Evolutionary conservation across 2,888 invertebrate genomes (phyloP).

Genomic region (Globia sparganii): DNA sequence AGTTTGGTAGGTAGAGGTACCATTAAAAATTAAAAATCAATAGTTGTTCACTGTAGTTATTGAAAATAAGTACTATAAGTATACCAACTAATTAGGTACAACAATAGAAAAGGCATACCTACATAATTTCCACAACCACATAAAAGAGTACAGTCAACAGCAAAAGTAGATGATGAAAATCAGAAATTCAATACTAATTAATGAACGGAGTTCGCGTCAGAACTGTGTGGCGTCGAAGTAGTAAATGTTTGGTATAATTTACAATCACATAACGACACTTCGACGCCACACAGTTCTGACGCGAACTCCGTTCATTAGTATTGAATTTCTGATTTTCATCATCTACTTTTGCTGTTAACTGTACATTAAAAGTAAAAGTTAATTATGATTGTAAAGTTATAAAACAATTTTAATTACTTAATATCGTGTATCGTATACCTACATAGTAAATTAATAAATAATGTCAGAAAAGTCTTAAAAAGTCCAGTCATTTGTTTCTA

Average conservation of each 20-base stretch:
- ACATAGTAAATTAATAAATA: not conserved
- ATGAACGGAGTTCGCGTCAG: too few species aligned
- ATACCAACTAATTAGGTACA: not conserved
- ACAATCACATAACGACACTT: too few species aligned
- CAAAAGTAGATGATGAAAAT: too few species aligned
- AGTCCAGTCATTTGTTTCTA: not conserved
- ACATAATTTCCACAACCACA: not conserved
- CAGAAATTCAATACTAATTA: too few species aligned
- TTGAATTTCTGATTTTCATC: too few species aligned
- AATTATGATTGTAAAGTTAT: conserved; percentile 2
- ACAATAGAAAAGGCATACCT: not conserved
- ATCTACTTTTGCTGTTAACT: too few species aligned
- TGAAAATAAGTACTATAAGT: too few species aligned
- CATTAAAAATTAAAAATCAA: not conserved
- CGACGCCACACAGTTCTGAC: too few species aligned
- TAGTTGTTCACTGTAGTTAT: not conserved
- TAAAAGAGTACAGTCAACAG: not conserved
- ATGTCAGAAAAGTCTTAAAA: not conserved
- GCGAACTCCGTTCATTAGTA: too few species aligned
- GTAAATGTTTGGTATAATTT: too few species aligned
- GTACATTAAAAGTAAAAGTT: too few species aligned
- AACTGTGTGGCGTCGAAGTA: too few species aligned
- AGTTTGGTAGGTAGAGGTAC: not conserved
- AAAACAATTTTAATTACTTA: not conserved
- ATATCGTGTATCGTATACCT: not conserved